These are phyloP conservation scores for Temnothorax curvispinosus DNA, from an alignment of 1,140 invertebrate species.

Conservation along the genomic window DNA sequence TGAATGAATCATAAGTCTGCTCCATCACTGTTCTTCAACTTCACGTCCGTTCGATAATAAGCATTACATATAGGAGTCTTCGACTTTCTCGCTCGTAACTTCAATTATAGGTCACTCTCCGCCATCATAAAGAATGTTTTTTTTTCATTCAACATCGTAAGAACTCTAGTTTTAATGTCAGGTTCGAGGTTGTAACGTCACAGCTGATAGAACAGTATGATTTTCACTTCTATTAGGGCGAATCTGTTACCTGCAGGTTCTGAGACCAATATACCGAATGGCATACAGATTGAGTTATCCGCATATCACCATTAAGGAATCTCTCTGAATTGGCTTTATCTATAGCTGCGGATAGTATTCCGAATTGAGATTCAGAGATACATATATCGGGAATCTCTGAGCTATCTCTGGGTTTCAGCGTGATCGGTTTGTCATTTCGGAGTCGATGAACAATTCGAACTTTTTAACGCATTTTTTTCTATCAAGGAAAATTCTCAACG, in stretches of 20 bases:
- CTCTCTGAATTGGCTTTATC: conserved; percentile 24
- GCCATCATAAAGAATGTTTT: neutral
- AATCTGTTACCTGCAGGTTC: conserved; percentile 82
- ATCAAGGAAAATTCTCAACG: neutral
- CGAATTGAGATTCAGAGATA: conserved; percentile 30
- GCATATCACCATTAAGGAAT: neutral
- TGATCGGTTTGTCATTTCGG: neutral
- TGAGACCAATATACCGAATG: conserved; percentile 82
- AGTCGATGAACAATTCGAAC: conserved; percentile 19
- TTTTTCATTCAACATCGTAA: conserved; percentile 37
- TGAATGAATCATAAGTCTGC: neutral
- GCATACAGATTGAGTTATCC: neutral
- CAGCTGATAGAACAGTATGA: conserved; percentile 72
- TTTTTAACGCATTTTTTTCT: conserved; percentile 14
- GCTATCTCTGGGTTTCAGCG: neutral
- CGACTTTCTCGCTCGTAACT: neutral
- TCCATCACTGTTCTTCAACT: neutral
- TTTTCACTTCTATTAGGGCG: conserved; percentile 75
- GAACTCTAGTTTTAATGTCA: conserved; percentile 70
- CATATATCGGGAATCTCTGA: neutral
- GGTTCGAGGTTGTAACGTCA: conserved; percentile 67
- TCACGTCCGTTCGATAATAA: neutral
- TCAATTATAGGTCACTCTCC: conserved; percentile 60
- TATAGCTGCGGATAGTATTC: neutral
- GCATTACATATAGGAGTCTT: neutral